Evolutionary conservation across 1,140 invertebrate genomes (phyloP), one percentile per base, ranked within the genome.

Genomic region (Drosophila subobscura): DNA sequence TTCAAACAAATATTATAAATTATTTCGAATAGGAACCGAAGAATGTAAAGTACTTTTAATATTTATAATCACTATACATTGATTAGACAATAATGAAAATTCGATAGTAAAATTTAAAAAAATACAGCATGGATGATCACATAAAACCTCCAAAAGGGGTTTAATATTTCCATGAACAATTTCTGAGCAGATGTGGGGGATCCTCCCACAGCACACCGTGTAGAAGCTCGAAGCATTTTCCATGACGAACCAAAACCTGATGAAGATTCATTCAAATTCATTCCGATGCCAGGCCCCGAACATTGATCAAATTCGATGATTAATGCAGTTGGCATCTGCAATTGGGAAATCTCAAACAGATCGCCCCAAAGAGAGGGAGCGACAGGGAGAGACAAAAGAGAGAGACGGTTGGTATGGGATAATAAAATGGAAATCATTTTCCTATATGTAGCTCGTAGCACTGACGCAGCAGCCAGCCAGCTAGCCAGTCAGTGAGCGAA

Each of bases 251-350:
- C 51, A 74, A 66, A 54, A 73, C 7, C 23, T 42, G 46, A 68
- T 67, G 63, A 68, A 70, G 64, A 68, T 67, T 68, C 65, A 68
- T 68, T 68, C 50, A 68, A 68, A 68, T 49, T 47, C 63, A 53
- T 46, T 27, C 41, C 49, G 63, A 16, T n/a, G 16, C 44, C n/a
- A 16, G 27, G 25, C 44, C 37, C 16, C 16, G 20, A 68, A 33
- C 65, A 55, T 68, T 67, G 65, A 70, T 70, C 64, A 29, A 68
- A 42, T 3, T 37, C 27, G 71, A 57, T 74, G 71, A 74, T 65
- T 74, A 74, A 74, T 74, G 52, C 71, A 56, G 25, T 74, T 56
- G 71, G 71, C 59, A 74, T 74, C 57, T 63, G 71, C 71, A 64
- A 63, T 74, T 74, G 71, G 70, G 71, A 74, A 74, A 74, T 74